Percentiles rank a stretch among this genome's conserved stretches.
phyloP scores from a whole-genome alignment of 2,797 vertebrate species.

The Pseudomugil tenellus region DNA sequence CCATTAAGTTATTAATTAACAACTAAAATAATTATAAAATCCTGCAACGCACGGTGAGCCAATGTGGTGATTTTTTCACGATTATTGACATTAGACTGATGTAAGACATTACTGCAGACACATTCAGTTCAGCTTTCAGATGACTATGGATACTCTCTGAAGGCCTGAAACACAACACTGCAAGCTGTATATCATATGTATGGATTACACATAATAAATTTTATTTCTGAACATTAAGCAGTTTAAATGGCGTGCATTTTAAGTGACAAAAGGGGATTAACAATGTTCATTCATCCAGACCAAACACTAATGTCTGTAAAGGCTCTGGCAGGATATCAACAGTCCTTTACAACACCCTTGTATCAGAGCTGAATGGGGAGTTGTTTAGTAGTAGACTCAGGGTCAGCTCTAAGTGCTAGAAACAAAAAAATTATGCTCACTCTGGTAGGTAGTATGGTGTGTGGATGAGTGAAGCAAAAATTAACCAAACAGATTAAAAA shows the following conservation, averaged over 20 bases:
- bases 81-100: no score
- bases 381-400: conserved; percentile 32
- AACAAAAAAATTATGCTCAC: conserved; percentile 11
- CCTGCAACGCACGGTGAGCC: no score
- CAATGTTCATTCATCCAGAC: conserved; percentile 23
- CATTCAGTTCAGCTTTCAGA: conserved; percentile 39
- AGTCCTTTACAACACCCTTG: conserved; percentile 1
- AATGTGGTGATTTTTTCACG: no score
- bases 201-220: conserved; percentile 13
- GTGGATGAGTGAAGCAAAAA: neutral
- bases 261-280: conserved; percentile 16
- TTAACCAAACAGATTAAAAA: conserved; percentile 6
- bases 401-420: conserved; percentile 5
- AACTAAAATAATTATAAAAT: no score
- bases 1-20: no score
- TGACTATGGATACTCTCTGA: conserved; percentile 23
- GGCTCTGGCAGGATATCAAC: conserved; percentile 35
- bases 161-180: neutral
- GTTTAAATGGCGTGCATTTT: conserved; percentile 3
- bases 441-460: conserved; percentile 6
- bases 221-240: neutral
- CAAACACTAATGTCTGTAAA: conserved; percentile 35
- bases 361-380: conserved; percentile 16
- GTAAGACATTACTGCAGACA: conserved; percentile 43
- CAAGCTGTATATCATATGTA: neutral